Evolutionary conservation across 1,140 invertebrate genomes (phyloP).

Genomic region (Neomicropteryx cornuta): DNA sequence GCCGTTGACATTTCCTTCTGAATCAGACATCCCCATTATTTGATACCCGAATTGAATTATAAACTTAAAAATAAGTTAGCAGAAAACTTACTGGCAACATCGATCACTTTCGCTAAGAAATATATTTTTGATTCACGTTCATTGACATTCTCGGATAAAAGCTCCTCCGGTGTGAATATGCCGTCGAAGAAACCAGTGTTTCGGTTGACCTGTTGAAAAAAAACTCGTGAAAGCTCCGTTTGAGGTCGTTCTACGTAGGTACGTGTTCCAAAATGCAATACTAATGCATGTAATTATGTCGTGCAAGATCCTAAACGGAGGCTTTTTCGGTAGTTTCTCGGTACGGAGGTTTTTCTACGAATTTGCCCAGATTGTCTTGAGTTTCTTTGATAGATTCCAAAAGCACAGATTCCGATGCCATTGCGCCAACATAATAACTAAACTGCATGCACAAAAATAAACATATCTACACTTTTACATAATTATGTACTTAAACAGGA

Average conservation of each 20-base stretch:
- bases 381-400: constrained; percentile 71
- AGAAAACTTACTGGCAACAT: constrained; percentile 64
- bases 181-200: constrained; percentile 78
- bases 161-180: constrained; percentile 68
- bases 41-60: no score
- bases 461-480: no score
- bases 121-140: constrained; percentile 80
- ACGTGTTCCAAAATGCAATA: not conserved
- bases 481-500: no score
- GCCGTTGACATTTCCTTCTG: no score
- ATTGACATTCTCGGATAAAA: constrained; percentile 82
- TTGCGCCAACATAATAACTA: no score
- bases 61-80: not conserved
- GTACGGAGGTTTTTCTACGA: constrained; percentile 84
- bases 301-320: constrained; percentile 92
- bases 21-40: no score
- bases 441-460: constrained; percentile 19
- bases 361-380: constrained; percentile 76
- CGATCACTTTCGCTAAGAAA: constrained; percentile 85
- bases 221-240: not conserved
- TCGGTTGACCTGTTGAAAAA: no score
- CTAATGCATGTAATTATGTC: constrained; percentile 77
- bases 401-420: constrained; percentile 39
- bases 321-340: constrained; percentile 84
- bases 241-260: not conserved